Base-by-base conservation (phyloP, 2,888 invertebrate genomes). In the Hipparchia sbordonii region DNA sequence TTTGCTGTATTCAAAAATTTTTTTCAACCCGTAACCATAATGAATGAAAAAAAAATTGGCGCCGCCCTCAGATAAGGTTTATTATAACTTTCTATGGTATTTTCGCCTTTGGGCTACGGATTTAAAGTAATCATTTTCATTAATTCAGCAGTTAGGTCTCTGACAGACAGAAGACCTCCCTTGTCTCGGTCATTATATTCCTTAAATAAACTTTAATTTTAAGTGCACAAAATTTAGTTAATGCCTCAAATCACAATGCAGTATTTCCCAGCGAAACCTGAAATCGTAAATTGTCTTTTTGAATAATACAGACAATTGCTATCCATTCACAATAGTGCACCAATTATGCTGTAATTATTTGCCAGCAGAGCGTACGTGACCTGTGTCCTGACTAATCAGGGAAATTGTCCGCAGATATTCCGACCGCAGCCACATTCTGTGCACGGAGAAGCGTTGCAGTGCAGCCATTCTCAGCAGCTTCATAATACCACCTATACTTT, bases 381-480 rank as follows among this genome's bases (percentile, higher is more conserved):
- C 68, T 23, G 65, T n/a, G 52, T 23, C 48, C 63, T 39, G 45
- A 67, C 59, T 74, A 71, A 73, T 48, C 39, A 45, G 45, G 5
- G n/a, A 8, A n/a, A 74, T 73, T 75, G 61, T 72, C 72, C 60
- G 57, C 95, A 97, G 97, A 85, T 97, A 97, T 87, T 98, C 98
- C 0, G 96, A 97, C 79, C 95, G 95, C 82, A 96, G 95, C 82
- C 95, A 96, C 84, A 94, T 96, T 33, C 94, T 97, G 81, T 98
- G 97, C 85, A 96, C 97, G 45, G 95, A 97, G 82, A 91, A 95
- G 51, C 95, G 97, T 73, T 98, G 98, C 83, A 96, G 96, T 71
- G 91, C 95, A 60, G 97, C 97, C 10, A 97, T 98, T 72, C 85
- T 96, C 39, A 93, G 95, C 80, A 97, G 97, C 77, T 97, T 97